Base-by-base conservation (phyloP, 2,113 vertebrate genomes). In the Microcebus tavaratra region DNA sequence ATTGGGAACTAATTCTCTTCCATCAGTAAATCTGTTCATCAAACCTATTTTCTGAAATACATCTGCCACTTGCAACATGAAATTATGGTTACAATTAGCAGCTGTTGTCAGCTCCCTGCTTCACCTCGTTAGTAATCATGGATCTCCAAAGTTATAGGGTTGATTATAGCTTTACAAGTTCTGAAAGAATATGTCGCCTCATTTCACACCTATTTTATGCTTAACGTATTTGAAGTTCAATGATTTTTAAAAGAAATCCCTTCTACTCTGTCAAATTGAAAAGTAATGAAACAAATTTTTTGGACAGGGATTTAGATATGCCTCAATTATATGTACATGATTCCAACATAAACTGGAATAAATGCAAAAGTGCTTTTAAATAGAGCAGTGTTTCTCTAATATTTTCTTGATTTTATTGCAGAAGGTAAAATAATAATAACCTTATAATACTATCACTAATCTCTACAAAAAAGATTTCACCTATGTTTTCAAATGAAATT, bases 221-320 rank as follows among this genome's bases (percentile, higher is more conserved):
- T 91, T 84, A 94, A 20, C 27, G 3, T 70, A 90, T 94, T 96
- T 94, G 93, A 97, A 94, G 61, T 95, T 96, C 82, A 97, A 25
- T 34, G 15, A 90, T 55, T 92, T 95, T 96, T 95, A 76, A 31
- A 92, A 97, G 61, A 90, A 90, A 70, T 87, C 2, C 8, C 80
- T 96, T 67, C 39, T 65, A 59, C 27, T 9, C 25, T 65, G 50
- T 88, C 45, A 96, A 84, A 45, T 14, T 23, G 13, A 93, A 80
- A 92, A 75, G 29, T 34, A 67, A 55, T 1, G 78, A 82, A 78
- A 67, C 23, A 91, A 95, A 90, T 4, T 61, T 95, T 17, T 11
- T 94, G 57, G 25, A 55, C 12, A 95, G 18, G 31, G 75, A 57
- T 95, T 67, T 78, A 72, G 27, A 80, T 65, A 42, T 39, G 12